Conservation (phyloP, 1,140 invertebrate genomes). For the Drosophila virilis region DNA sequence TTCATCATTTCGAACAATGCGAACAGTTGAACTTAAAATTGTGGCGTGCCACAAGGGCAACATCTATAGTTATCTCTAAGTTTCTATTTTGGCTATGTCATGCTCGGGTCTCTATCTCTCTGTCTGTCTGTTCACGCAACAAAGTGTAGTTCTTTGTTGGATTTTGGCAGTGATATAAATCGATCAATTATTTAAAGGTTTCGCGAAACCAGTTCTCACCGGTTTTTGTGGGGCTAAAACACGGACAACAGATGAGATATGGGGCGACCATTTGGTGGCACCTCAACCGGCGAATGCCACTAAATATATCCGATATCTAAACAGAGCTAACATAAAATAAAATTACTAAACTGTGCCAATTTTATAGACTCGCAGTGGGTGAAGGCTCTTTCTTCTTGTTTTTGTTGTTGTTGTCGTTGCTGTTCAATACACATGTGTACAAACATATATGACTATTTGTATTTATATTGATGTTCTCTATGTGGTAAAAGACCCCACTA, state of each 20-base stretch:
- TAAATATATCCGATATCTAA: conserved; percentile 57
- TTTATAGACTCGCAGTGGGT: conserved; percentile 60
- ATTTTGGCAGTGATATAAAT: conserved; percentile 47
- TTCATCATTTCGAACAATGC: neutral
- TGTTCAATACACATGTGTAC: conserved; percentile 28
- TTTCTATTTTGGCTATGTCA: conserved; percentile 50
- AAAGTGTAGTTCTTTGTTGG: conserved; percentile 25
- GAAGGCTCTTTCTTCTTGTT: conserved; percentile 59
- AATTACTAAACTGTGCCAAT: conserved; percentile 61
- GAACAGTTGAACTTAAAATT: conserved; percentile 25
- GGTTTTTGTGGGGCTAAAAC: conserved; percentile 11
- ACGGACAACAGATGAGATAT: conserved; percentile 49
- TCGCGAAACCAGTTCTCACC: conserved; percentile 19
- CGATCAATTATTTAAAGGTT: conserved; percentile 50
- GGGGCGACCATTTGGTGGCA: conserved; percentile 52
- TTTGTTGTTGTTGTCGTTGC: conserved; percentile 24
- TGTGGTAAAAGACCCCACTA: neutral
- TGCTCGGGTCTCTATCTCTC: neutral
- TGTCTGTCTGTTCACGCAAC: conserved; percentile 39
- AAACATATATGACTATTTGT: neutral
- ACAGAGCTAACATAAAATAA: conserved; percentile 32
- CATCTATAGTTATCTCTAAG: conserved; percentile 3
- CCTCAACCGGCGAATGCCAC: conserved; percentile 33
- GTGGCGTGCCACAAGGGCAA: conserved; percentile 34
- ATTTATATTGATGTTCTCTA: conserved; percentile 1